Evolutionary conservation across 2,113 vertebrate genomes (phyloP).

Genomic region (Egretta garzetta): DNA sequence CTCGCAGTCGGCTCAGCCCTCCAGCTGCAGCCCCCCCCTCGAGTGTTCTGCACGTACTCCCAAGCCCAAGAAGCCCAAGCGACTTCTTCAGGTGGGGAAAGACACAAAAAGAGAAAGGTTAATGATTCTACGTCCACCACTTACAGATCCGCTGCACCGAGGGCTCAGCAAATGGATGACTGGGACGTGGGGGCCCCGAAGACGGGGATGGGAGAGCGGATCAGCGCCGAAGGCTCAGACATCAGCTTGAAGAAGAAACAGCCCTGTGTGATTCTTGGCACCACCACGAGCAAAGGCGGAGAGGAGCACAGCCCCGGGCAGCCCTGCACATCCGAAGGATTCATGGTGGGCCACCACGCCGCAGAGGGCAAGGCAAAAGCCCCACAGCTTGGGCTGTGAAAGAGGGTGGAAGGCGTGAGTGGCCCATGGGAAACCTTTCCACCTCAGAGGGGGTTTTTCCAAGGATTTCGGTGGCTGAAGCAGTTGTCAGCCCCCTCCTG

Average conservation of each 20-base stretch:
- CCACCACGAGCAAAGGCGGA: neutral
- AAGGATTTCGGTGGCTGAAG: neutral
- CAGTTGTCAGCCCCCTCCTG: neutral
- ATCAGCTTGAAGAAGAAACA: neutral
- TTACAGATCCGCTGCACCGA: neutral
- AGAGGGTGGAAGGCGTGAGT: rapidly evolving
- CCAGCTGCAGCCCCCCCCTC: neutral
- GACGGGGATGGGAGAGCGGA: neutral
- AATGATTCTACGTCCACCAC: neutral
- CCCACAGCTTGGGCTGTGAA: too few species aligned
- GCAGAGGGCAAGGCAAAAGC: neutral
- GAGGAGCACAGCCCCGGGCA: neutral
- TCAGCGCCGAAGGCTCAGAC: neutral
- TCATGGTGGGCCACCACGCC: neutral
- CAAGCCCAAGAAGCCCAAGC: neutral
- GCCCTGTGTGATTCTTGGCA: neutral
- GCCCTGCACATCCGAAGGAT: neutral
- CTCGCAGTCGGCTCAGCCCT: neutral
- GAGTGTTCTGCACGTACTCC: neutral
- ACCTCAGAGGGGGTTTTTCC: neutral
- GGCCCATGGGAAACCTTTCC: neutral
- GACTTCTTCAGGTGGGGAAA: neutral
- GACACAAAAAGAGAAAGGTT: neutral
- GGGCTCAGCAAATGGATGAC: neutral
- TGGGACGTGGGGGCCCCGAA: neutral